Conservation (phyloP, 2,797 vertebrate genomes). For the Diceros bicornis region DNA sequence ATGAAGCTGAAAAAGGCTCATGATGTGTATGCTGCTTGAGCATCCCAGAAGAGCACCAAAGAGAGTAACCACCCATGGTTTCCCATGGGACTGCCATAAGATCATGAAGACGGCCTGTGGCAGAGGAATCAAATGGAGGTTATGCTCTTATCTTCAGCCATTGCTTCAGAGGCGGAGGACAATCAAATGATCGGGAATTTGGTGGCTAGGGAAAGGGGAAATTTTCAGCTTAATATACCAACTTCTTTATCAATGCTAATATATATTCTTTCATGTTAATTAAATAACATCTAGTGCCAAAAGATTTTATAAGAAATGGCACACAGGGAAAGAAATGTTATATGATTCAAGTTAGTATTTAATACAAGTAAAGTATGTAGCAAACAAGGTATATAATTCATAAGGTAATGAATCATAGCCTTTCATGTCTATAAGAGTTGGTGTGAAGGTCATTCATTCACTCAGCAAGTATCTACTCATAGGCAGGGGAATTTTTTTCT, state of each 20-base stretch:
- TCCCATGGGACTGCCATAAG: not conserved
- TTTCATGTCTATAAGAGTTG: not conserved
- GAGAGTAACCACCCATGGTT: not conserved
- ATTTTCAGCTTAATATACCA: not conserved
- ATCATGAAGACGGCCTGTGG: not conserved
- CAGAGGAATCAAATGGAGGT: not conserved
- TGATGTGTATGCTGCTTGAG: not conserved
- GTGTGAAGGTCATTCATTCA: constrained; percentile 32
- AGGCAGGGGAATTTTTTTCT: not conserved
- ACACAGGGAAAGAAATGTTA: not conserved
- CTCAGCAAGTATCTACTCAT: constrained; percentile 32
- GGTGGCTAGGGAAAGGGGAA: not conserved
- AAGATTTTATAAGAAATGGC: constrained; percentile 51
- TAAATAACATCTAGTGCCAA: constrained; percentile 9
- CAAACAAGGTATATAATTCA: constrained; percentile 14
- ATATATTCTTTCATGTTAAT: not conserved
- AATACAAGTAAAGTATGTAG: not conserved
- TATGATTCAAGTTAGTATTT: not conserved
- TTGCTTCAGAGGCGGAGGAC: not conserved
- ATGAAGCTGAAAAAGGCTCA: constrained; percentile 21
- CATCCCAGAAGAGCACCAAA: not conserved
- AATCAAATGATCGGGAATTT: not conserved
- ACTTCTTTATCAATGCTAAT: not conserved
- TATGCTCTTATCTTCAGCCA: not conserved
- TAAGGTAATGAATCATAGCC: constrained; percentile 20